Evolutionary conservation across 2,113 vertebrate genomes (phyloP), one percentile per base, ranked within the genome.

Genomic region (Platichthys flesus): DNA sequence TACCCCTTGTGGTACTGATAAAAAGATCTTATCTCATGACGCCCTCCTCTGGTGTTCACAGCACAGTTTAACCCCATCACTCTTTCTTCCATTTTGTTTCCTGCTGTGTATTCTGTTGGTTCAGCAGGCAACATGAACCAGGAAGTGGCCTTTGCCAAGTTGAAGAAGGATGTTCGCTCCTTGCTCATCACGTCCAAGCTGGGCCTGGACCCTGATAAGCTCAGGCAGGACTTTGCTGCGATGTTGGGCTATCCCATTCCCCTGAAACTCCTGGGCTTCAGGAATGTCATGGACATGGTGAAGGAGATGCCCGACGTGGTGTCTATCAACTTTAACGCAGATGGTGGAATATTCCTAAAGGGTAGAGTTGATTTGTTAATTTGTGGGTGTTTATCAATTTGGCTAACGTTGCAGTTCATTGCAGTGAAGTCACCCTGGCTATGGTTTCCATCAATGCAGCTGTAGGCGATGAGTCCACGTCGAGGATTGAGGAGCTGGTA

Each of bases 101-200:
- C 65, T 59, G 26, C 28, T 56, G 2, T 76, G 8, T 55, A 6
- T 74, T 61, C 13, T 58, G 0, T n/a, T n/a, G n/a, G 16, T n/a
- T 67, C 57, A 70, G n/a, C 26, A 67, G 64, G 2, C 67, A 85
- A 55, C 10, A 94, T 93, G 90, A 93, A 92, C 69, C 92, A 95
- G 67, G 94, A 90, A 0, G 86, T 88, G 1, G 28, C 94, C 0
- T 91, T 96, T 74, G 87, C 89, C 6, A 52, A 84, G 16, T 78
- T 98, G 87, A 95, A 96, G 91, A 98, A 96, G 74, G 95, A 98
- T 67, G 81, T 98, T 31, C 93, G 96, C 12, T 96, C 96, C 0
- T 93, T 98, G 69, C 95, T 99, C 18, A 82, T 96, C 20, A 94
- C 97, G 5, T 83, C 94, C 40, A 97, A 97, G 57, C 75, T 88